phyloP scores from a whole-genome alignment of 2,797 vertebrate species.

The Girardinus metallicus region DNA sequence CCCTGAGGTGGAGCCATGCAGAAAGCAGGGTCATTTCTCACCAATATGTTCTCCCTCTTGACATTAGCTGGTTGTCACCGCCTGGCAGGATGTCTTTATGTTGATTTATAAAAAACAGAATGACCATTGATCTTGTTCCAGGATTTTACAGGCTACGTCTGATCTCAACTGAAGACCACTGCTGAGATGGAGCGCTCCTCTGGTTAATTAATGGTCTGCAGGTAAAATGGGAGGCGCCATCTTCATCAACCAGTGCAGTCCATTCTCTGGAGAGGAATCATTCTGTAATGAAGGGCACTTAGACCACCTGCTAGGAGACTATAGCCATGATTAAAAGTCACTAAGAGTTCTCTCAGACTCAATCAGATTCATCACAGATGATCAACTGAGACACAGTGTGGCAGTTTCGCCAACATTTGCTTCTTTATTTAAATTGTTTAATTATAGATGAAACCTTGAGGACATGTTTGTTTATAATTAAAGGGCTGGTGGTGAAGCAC shows the following conservation, averaged over 20 bases:
- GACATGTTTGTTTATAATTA: constrained; percentile 40
- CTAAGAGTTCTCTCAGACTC: constrained; percentile 43
- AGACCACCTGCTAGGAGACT: constrained; percentile 64
- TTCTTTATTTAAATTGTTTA: constrained; percentile 20
- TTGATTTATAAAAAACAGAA: constrained; percentile 53
- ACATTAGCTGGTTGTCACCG: constrained; percentile 54
- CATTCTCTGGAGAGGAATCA: constrained; percentile 62
- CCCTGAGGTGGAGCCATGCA: constrained; percentile 8
- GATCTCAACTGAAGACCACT: constrained; percentile 51
- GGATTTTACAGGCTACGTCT: constrained; percentile 53
- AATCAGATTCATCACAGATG: constrained; percentile 43
- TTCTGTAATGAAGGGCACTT: constrained; percentile 69
- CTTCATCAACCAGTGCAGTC: constrained; percentile 50
- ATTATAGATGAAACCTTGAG: constrained; percentile 18
- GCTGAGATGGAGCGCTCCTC: constrained; percentile 51
- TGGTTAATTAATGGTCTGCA: constrained; percentile 73
- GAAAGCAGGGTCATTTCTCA: constrained; percentile 33
- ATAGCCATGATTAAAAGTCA: constrained; percentile 65
- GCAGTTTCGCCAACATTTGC: constrained; percentile 13
- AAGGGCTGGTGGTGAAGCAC: constrained; percentile 37
- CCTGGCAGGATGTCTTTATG: constrained; percentile 50
- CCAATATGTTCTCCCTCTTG: constrained; percentile 50
- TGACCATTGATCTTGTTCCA: constrained; percentile 58
- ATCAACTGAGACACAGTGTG: constrained; percentile 14
- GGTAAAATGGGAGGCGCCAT: constrained; percentile 58